These are phyloP conservation scores for Aphelocoma californica DNA, from an alignment of 2,797 vertebrate species.

Conservation along the genomic window DNA sequence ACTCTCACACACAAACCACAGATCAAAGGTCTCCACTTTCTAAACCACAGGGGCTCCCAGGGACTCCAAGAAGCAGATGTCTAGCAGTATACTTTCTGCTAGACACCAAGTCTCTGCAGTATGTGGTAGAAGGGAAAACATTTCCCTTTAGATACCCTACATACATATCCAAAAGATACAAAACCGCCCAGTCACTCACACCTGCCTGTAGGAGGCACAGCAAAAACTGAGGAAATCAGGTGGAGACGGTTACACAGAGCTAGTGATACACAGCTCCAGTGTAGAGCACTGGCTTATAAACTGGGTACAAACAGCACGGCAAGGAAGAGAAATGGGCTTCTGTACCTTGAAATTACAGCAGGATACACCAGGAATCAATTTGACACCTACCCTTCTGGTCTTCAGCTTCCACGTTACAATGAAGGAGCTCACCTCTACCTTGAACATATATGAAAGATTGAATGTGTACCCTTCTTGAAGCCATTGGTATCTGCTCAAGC, in stretches of 20 bases:
- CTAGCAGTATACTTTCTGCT: not conserved
- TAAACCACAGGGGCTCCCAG: constrained; percentile 33
- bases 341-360: not conserved
- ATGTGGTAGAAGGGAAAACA: not conserved
- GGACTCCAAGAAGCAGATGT: not conserved
- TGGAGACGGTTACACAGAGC: not conserved
- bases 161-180: not conserved
- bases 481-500: not conserved
- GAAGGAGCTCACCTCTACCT: not conserved
- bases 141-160: not conserved
- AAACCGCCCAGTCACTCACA: not conserved
- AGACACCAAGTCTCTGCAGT: not conserved
- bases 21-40: constrained; percentile 31
- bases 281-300: not conserved
- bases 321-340: not conserved
- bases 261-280: not conserved
- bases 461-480: not conserved
- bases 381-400: not conserved
- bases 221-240: not conserved
- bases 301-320: not conserved
- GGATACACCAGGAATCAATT: not conserved
- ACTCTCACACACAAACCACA: constrained; percentile 53
- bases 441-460: not conserved
- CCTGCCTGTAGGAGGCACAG: not conserved
- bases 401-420: not conserved